Evolutionary conservation across 2,888 invertebrate species (phyloP).

Genomic region (Cancer borealis): DNA sequence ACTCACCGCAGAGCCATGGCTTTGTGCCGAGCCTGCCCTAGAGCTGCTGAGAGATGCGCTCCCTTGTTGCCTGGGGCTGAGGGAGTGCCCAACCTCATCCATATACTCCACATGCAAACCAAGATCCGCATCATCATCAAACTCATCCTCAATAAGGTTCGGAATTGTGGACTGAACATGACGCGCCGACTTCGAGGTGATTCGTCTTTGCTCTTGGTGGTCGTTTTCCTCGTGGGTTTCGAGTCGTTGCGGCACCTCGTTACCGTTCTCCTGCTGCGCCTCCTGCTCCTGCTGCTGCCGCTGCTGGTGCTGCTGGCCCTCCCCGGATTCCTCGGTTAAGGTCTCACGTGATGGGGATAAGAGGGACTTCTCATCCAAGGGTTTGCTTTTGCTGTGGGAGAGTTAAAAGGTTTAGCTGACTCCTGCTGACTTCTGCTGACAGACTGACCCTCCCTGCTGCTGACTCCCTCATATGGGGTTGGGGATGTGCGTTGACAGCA

Average conservation of each 20-base stretch:
- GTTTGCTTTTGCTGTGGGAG: constrained; percentile 63
- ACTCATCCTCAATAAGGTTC: constrained; percentile 74
- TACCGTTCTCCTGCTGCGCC: neutral
- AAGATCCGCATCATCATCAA: constrained; percentile 69
- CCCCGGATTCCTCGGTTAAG: constrained; percentile 60
- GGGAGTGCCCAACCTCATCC: constrained; percentile 56
- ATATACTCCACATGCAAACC: constrained; percentile 74
- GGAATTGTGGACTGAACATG: constrained; percentile 67
- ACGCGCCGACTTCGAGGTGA: constrained; percentile 31
- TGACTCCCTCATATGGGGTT: neutral
- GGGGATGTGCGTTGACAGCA: neutral
- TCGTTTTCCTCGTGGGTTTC: constrained; percentile 49
- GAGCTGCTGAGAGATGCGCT: neutral
- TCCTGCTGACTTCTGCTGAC: neutral
- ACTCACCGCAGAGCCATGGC: constrained; percentile 54
- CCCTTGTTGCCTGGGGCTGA: constrained; percentile 28
- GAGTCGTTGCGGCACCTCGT: constrained; percentile 42
- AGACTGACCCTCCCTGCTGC: neutral
- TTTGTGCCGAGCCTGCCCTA: constrained; percentile 46
- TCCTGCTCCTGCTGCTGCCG: neutral
- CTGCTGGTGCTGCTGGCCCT: constrained; percentile 29
- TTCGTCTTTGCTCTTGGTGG: constrained; percentile 2
- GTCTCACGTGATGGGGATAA: constrained; percentile 75
- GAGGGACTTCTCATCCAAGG: constrained; percentile 72
- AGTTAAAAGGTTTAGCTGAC: neutral